These are phyloP conservation scores for Toxostoma redivivum DNA, from an alignment of 2,113 vertebrate genomes.

Conservation along the genomic window DNA sequence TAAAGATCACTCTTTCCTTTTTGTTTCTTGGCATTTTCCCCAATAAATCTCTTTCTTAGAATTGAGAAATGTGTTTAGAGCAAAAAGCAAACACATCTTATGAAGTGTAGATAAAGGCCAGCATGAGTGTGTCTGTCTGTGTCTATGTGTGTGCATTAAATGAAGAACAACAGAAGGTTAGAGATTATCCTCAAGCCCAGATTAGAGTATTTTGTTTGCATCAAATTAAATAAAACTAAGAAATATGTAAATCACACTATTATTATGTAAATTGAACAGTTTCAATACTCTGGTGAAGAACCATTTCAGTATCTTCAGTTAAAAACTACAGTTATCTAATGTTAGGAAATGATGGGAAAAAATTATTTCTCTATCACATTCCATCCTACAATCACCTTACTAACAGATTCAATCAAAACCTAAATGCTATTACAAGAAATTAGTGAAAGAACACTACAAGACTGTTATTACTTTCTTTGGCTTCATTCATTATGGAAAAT, in stretches of 20 bases:
- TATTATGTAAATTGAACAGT: background rate
- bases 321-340: background rate
- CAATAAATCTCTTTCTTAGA: background rate
- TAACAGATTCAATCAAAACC: background rate
- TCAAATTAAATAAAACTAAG: conserved; percentile 28
- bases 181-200: background rate
- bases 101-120: background rate
- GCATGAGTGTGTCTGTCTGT: background rate
- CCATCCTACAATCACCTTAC: background rate
- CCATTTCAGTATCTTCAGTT: background rate
- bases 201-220: background rate
- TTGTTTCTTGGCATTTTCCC: background rate
- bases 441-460: background rate
- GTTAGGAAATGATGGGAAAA: background rate
- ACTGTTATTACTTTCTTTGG: background rate
- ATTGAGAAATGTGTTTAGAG: background rate
- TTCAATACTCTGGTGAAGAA: background rate
- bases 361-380: background rate
- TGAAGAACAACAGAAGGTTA: conserved; percentile 2
- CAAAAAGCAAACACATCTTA: background rate
- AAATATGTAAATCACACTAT: conserved; percentile 10
- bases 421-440: background rate
- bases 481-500: background rate
- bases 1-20: background rate
- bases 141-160: background rate